Evolutionary conservation across 2,113 vertebrate species (phyloP).

Genomic region (Bothrops jararaca): DNA sequence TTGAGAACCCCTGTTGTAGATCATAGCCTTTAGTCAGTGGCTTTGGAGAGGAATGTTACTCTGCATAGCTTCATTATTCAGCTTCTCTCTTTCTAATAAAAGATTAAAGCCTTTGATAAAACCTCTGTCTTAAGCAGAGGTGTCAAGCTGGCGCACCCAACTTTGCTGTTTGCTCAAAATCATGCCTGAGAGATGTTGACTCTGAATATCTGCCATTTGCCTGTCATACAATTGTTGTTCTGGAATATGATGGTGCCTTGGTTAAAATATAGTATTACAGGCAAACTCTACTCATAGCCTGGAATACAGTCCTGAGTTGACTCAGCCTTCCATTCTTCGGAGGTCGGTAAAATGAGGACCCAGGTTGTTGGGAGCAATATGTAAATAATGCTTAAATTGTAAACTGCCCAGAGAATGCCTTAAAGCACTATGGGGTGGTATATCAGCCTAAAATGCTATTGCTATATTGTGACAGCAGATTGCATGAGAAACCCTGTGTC

Average conservation of each 20-base stretch:
- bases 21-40: not conserved
- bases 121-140: not conserved
- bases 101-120: not conserved
- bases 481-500: not conserved
- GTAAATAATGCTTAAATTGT: not conserved
- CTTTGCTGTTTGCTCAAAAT: not conserved
- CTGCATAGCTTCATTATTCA: not conserved
- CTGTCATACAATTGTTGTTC: not conserved
- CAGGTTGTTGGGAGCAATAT: not conserved
- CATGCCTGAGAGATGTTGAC: not conserved
- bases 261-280: not conserved
- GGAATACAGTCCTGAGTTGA: not conserved
- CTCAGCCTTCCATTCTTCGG: not conserved
- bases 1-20: too few relatives aligned
- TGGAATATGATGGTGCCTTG: not conserved
- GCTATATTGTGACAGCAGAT: not conserved
- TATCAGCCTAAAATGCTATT: not conserved
- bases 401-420: not conserved
- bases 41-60: not conserved
- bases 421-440: not conserved
- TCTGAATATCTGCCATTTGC: not conserved
- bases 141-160: not conserved
- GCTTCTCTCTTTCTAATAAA: not conserved
- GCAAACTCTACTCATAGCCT: not conserved
- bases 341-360: not conserved